Percentiles rank a stretch among this genome's conserved stretches.
Evolutionary conservation across 2,888 invertebrate species (phyloP).

Genomic region (Diloba caeruleocephala): DNA sequence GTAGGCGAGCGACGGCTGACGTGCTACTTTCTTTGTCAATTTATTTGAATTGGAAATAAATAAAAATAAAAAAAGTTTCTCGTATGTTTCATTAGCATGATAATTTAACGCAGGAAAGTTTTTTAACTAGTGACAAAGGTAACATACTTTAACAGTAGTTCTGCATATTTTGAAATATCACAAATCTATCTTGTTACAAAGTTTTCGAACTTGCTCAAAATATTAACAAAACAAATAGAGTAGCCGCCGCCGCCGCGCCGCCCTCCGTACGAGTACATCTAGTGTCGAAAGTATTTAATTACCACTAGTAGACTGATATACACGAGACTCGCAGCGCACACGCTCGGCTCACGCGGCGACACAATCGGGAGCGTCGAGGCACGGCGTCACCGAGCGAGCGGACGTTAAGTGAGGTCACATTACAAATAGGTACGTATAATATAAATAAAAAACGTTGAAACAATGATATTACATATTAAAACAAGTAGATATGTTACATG

Average conservation of each 20-base stretch:
- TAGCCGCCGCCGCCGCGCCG: slow-evolving; percentile 13
- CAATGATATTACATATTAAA: too few relatives aligned
- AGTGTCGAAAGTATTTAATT: slow-evolving; percentile 29
- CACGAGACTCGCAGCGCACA: slow-evolving; percentile 4
- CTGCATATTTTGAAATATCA: background rate
- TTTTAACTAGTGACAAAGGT: slow-evolving; percentile 5
- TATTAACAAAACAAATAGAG: background rate
- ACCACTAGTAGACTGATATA: slow-evolving; percentile 32
- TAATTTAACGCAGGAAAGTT: slow-evolving; percentile 1
- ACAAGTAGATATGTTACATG: too few relatives aligned
- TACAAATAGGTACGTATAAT: slow-evolving; percentile 3
- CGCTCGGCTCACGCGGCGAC: background rate
- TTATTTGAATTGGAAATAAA: background rate
- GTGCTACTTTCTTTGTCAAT: background rate
- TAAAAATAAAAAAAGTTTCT: too few relatives aligned
- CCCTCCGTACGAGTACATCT: slow-evolving; percentile 25
- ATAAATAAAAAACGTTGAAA: too few relatives aligned
- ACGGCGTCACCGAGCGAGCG: background rate
- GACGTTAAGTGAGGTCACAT: background rate
- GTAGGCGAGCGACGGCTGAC: slow-evolving; percentile 8
- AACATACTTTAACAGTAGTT: background rate
- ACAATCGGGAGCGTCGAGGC: background rate
- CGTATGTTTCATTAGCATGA: slow-evolving; percentile 1
- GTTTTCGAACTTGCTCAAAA: background rate
- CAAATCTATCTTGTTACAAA: background rate